These are phyloP conservation scores for Apostichopus japonicus DNA, from an alignment of 35 echinoderm and acorn worm species.

Conservation along the genomic window DNA sequence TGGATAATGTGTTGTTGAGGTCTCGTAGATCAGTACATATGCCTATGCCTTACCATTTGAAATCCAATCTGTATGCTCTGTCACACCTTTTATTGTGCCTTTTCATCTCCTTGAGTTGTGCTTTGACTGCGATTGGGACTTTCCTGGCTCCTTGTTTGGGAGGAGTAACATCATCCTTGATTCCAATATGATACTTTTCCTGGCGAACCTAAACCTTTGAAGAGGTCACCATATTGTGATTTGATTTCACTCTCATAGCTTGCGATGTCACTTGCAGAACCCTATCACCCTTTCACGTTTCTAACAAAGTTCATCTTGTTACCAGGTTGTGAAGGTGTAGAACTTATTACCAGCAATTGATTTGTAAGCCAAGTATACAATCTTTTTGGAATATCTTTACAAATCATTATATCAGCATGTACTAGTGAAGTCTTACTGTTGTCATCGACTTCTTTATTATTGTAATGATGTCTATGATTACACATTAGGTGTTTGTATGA, in stretches of 20 bases:
- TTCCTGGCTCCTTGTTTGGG: constrained; percentile 38
- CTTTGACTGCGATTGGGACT: constrained; percentile 23
- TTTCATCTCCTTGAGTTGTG: constrained; percentile 12
- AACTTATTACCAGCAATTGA: no score
- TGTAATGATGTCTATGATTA: no score
- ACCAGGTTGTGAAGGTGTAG: no score
- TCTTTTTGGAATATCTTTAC: no score
- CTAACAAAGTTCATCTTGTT: no score
- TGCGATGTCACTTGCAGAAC: no score
- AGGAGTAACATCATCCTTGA: constrained; percentile 27
- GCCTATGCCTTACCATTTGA: constrained; percentile 16
- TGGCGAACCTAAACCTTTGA: background rate
- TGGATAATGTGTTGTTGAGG: constrained; percentile 11
- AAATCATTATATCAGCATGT: no score
- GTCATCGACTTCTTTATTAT: no score
- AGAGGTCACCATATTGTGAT: constrained; percentile 16
- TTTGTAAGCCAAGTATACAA: no score
- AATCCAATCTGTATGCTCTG: constrained; percentile 29
- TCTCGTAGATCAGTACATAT: constrained; percentile 16
- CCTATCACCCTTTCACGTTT: no score
- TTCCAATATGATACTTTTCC: constrained; percentile 35
- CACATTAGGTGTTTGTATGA: no score
- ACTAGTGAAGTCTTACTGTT: no score
- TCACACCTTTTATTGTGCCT: constrained; percentile 3
- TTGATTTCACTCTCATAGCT: constrained; percentile 2